phyloP scores from a whole-genome alignment of 2,888 invertebrate genomes.

The Prionchulus punctatus region DNA sequence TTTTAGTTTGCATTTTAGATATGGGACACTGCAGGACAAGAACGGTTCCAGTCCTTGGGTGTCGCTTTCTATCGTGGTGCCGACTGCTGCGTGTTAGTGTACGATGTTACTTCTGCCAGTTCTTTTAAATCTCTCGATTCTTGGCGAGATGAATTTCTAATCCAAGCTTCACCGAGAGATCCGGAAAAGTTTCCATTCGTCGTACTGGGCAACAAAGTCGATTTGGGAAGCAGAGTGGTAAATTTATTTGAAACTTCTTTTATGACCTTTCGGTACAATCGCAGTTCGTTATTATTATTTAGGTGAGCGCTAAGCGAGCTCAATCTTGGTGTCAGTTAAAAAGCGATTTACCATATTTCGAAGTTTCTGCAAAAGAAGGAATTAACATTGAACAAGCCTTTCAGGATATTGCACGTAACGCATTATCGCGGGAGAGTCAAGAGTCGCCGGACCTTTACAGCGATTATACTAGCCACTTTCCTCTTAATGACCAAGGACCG shows the following conservation, averaged over 20 bases:
- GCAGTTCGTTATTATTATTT: slow-evolving; percentile 13
- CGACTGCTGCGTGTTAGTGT: slow-evolving; percentile 88
- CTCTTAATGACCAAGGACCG: no score
- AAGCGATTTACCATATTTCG: slow-evolving; percentile 96
- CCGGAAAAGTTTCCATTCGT: slow-evolving; percentile 99
- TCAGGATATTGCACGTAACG: slow-evolving; percentile 83
- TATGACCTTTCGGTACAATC: no score
- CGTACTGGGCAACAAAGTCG: slow-evolving; percentile 91
- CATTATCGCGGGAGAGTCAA: slow-evolving; percentile 59
- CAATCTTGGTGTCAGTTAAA: slow-evolving; percentile 98
- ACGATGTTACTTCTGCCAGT: slow-evolving; percentile 93
- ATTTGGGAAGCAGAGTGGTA: slow-evolving; percentile 72
- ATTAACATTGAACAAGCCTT: slow-evolving; percentile 78
- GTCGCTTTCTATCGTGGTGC: slow-evolving; percentile 98
- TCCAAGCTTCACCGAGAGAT: slow-evolving; percentile 82
- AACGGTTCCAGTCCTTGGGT: slow-evolving; percentile 92
- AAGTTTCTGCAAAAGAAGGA: slow-evolving; percentile 97
- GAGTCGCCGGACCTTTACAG: slow-evolving; percentile 65
- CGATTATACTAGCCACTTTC: no score
- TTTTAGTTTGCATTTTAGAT: slow-evolving; percentile 51
- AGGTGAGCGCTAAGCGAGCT: slow-evolving; percentile 41
- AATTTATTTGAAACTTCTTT: no score
- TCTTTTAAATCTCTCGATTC: slow-evolving; percentile 97
- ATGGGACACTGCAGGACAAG: slow-evolving; percentile 99
- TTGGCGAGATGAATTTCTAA: slow-evolving; percentile 95